Conservation (phyloP, 2,888 invertebrate genomes). For the Cheilosia scutellata region DNA sequence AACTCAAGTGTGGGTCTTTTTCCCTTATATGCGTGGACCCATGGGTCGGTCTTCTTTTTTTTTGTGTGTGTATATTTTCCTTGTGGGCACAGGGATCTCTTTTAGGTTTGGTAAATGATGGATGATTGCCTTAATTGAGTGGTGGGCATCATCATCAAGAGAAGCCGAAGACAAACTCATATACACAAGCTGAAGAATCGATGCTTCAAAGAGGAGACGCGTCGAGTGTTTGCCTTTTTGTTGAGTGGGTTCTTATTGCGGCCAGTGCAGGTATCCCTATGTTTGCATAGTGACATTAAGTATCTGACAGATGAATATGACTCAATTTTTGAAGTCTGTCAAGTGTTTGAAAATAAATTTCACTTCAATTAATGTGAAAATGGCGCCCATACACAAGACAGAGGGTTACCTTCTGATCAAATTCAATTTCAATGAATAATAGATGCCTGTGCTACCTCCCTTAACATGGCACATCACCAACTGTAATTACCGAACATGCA, state of each 20-base stretch:
- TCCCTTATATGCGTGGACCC: constrained; percentile 11
- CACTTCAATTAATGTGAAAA: constrained; percentile 36
- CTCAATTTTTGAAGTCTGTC: constrained; percentile 45
- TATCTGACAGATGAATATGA: constrained; percentile 55
- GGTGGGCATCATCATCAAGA: constrained; percentile 63
- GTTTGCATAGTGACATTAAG: constrained; percentile 42
- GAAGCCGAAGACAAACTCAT: constrained; percentile 52
- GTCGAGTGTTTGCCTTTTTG: constrained; percentile 66
- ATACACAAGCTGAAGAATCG: constrained; percentile 17
- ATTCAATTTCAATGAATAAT: constrained; percentile 47
- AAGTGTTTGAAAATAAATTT: constrained; percentile 39
- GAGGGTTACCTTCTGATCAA: background rate
- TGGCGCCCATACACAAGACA: constrained; percentile 53
- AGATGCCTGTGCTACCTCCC: constrained; percentile 64
- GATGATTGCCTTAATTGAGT: constrained; percentile 75
- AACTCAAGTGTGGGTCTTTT: constrained; percentile 58
- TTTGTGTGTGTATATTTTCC: background rate
- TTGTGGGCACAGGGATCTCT: constrained; percentile 26
- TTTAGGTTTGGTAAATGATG: constrained; percentile 59
- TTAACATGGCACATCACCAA: constrained; percentile 36
- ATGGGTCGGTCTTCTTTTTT: constrained; percentile 26
- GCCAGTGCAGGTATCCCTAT: background rate
- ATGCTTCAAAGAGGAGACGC: constrained; percentile 27
- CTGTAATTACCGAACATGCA: constrained; percentile 61
- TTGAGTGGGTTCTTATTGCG: constrained; percentile 48